Base-by-base conservation (phyloP, 2,113 vertebrate species). In the Fulica atra region DNA sequence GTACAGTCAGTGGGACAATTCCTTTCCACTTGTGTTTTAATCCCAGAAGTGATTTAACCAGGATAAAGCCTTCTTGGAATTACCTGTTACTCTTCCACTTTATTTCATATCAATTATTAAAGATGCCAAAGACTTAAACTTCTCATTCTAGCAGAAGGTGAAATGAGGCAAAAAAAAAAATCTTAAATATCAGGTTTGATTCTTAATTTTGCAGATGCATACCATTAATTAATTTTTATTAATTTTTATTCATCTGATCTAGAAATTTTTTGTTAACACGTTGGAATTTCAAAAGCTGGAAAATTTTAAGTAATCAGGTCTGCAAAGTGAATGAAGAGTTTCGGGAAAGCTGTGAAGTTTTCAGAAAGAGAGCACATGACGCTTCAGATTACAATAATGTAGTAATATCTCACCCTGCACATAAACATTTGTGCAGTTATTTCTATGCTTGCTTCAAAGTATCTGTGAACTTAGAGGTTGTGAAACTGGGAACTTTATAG, bases 271-370 rank as follows among this genome's bases (percentile, higher is more conserved):
- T 95, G 74, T 97, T 90, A 97, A 95, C 21, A 89, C 97, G 28
- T 51, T 98, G 91, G 97, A 98, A 84, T 98, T 99, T 94, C 97
- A 99, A 93, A 98, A 98, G 70, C 50, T 99, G 69, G 95, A 96
- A 97, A 59, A 63, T 97, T 83, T 98, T 98, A 90, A 98, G 96
- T 86, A 96, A 98, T 38, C 91, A 97, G 44, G 96, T 98, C 54
- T 95, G 46, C 38, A 81, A 96, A 80, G 96, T 98, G 76, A 97
- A 92, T 56, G 82, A 89, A 86, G 97, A 98, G 82, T 98, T 99
- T 92, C 86, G 78, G 25, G 89, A 98, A 38, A 96, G 94, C 51
- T 98, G 97, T 91, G 95, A 98, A 79, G 79, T 93, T 42, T 97
- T 99, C 53, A 97, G 80, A 73, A 97, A 97, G 64, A 97, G 95